Conservation (phyloP, 2,113 vertebrate genomes). For the Lanius collurio region DNA sequence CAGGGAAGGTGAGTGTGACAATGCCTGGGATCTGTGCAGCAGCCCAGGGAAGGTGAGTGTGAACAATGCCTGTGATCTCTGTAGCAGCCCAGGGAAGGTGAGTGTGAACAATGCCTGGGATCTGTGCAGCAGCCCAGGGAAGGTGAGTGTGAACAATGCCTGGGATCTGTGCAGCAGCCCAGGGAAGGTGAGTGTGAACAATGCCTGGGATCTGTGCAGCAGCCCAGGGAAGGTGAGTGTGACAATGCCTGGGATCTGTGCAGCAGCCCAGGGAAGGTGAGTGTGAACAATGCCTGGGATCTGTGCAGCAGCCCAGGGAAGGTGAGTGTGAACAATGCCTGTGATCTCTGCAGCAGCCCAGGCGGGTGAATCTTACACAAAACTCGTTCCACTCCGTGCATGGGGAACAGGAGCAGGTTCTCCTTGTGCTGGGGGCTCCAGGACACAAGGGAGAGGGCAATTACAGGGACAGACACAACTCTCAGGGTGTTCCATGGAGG, state of each 20-base stretch:
- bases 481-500: background rate
- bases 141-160: background rate
- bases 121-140: background rate
- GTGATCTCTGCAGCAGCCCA: background rate
- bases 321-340: background rate
- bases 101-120: accelerated
- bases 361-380: accelerated
- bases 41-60: background rate
- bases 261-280: background rate
- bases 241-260: accelerated
- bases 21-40: accelerated
- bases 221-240: background rate
- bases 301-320: background rate
- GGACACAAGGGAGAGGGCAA: background rate
- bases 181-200: background rate
- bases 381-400: background rate
- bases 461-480: background rate
- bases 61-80: accelerated
- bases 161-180: accelerated
- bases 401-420: accelerated
- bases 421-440: background rate
- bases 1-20: background rate
- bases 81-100: background rate
- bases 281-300: accelerated
- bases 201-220: accelerated